Percentiles rank a stretch among this genome's conserved stretches.
Evolutionary conservation across 2,888 invertebrate species (phyloP).

Genomic region (Allolobophora icterica): DNA sequence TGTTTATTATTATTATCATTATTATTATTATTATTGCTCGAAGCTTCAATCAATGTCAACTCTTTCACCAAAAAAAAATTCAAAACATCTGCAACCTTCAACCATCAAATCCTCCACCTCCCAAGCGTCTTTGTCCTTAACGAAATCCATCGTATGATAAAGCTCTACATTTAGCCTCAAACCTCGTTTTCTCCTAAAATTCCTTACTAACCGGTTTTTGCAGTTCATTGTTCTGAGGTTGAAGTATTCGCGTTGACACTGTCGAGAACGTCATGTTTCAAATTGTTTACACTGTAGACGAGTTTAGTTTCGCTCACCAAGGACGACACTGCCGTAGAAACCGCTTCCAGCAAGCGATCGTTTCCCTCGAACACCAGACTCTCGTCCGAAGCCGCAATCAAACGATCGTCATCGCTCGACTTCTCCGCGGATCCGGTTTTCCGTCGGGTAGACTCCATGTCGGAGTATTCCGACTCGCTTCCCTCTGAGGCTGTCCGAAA

Average conservation of each 20-base stretch:
- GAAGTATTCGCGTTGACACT: slow-evolving; percentile 14
- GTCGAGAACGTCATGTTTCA: slow-evolving; percentile 18
- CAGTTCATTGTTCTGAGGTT: not conserved
- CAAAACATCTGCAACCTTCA: too few relatives aligned
- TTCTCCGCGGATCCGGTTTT: not conserved
- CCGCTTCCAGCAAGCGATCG: not conserved
- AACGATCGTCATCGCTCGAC: not conserved
- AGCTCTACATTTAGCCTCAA: too few relatives aligned
- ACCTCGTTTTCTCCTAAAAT: not conserved
- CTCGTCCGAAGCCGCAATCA: not conserved
- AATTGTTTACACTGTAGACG: not conserved
- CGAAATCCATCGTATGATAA: too few relatives aligned
- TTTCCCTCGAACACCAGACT: not conserved
- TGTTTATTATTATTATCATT: too few relatives aligned
- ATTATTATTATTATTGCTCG: too few relatives aligned
- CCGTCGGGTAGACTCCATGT: not conserved
- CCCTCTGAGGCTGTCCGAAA: not conserved
- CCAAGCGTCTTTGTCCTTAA: too few relatives aligned
- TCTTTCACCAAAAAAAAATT: too few relatives aligned
- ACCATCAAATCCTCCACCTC: too few relatives aligned
- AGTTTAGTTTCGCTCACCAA: not conserved
- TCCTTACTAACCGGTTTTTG: not conserved
- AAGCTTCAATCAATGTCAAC: too few relatives aligned
- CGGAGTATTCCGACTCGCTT: not conserved
- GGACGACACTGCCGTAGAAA: not conserved